Percentiles rank a stretch among this genome's conserved stretches.
Evolutionary conservation across 1,140 invertebrate genomes (phyloP).

Genomic region (Drosophila jambulina): DNA sequence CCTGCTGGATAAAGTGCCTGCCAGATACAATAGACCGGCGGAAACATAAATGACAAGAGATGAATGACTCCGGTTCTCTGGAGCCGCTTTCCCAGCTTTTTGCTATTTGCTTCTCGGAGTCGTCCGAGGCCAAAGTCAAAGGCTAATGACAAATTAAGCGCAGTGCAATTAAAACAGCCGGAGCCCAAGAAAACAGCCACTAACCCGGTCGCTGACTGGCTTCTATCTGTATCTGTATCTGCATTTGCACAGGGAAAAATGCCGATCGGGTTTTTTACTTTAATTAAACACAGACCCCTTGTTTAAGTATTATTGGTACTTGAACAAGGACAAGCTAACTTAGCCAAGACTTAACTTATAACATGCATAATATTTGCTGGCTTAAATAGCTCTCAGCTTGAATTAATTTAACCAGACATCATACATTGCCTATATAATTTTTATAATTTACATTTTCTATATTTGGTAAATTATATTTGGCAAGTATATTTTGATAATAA

Average conservation of each 20-base stretch:
- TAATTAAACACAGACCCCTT: too few relatives aligned
- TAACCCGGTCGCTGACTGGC: constrained; percentile 19
- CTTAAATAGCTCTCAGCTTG: too few relatives aligned
- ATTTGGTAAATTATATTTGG: too few relatives aligned
- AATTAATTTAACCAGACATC: too few relatives aligned
- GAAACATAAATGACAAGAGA: constrained; percentile 63
- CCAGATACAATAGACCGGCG: constrained; percentile 42
- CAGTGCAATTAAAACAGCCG: constrained; percentile 69
- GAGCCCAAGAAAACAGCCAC: constrained; percentile 33
- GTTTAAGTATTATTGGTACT: neutral
- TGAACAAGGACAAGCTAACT: neutral
- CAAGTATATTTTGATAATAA: neutral
- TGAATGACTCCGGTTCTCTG: constrained; percentile 58
- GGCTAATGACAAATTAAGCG: constrained; percentile 82
- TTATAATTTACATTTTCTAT: too few relatives aligned
- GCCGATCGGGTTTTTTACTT: too few relatives aligned
- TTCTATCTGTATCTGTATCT: constrained; percentile 39
- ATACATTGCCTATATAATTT: too few relatives aligned
- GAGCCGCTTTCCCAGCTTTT: constrained; percentile 20
- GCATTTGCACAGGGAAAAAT: constrained; percentile 28
- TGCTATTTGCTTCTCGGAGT: constrained; percentile 17
- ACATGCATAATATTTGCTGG: too few relatives aligned
- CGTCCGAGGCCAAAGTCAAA: constrained; percentile 64
- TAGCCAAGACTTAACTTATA: neutral
- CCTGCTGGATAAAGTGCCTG: constrained; percentile 47